Conservation (phyloP, 53 echinoderm and acorn worm genomes). For the Zoroaster sp. region DNA sequence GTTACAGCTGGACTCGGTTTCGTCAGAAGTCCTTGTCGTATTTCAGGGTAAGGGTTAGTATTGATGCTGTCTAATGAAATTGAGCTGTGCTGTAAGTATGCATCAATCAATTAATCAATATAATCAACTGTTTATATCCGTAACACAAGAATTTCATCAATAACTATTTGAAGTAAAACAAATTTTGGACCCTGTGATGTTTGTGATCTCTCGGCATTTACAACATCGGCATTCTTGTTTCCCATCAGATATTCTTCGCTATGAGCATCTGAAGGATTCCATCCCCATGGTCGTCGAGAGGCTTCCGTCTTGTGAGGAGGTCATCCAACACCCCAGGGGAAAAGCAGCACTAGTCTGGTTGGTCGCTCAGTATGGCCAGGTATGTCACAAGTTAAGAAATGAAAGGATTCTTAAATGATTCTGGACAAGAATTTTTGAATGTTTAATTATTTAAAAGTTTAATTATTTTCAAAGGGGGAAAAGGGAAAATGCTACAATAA, state of each 20-base stretch:
- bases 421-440: neutral
- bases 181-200: too few species aligned
- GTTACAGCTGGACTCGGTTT: conserved; percentile 61
- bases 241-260: conserved; percentile 58
- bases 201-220: too few species aligned
- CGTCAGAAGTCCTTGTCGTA: conserved; percentile 63
- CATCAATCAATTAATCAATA: too few species aligned
- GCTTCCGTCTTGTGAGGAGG: conserved; percentile 69
- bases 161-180: too few species aligned
- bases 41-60: conserved; percentile 73
- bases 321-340: conserved; percentile 70
- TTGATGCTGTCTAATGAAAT: too few species aligned
- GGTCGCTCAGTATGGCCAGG: conserved; percentile 90
- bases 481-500: too few species aligned
- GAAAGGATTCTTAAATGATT: neutral
- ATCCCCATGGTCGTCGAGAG: conserved; percentile 55
- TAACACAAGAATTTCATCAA: too few species aligned
- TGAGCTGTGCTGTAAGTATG: too few species aligned
- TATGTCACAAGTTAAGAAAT: neutral
- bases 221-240: neutral
- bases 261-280: conserved; percentile 57
- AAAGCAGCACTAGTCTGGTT: conserved; percentile 86
- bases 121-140: too few species aligned
- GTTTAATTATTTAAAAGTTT: neutral
- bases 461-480: too few species aligned